Evolutionary conservation across 2,113 vertebrate genomes (phyloP).

Genomic region (Sylvia atricapilla): DNA sequence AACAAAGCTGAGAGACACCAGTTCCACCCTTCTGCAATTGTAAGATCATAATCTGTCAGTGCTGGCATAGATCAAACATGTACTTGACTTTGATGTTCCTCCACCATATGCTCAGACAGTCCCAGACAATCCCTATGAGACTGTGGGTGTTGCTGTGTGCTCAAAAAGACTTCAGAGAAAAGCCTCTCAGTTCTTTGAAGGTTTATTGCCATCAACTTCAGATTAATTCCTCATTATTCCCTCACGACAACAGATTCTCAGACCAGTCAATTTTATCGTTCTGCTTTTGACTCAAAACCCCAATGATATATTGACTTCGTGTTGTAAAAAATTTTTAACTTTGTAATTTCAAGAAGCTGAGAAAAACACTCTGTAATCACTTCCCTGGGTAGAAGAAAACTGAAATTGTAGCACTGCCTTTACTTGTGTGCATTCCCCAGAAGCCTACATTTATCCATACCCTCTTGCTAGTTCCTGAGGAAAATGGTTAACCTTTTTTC

Average conservation of each 20-base stretch:
- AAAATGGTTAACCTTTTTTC: not conserved
- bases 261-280: not conserved
- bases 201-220: not conserved
- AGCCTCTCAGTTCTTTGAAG: not conserved
- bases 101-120: not conserved
- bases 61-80: not conserved
- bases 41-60: not conserved
- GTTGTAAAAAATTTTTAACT: not conserved
- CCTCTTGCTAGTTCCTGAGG: not conserved
- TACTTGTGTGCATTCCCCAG: not conserved
- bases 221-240: not conserved
- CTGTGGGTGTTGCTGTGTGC: not conserved
- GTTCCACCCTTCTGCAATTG: not conserved
- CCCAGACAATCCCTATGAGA: not conserved
- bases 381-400: not conserved
- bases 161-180: not conserved
- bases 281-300: not conserved
- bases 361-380: not conserved
- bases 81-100: slow-evolving; percentile 4
- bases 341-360: not conserved
- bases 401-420: not conserved
- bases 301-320: not conserved
- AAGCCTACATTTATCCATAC: accelerated
- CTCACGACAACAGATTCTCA: not conserved
- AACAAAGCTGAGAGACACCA: not conserved